phyloP scores from a whole-genome alignment of 2,888 invertebrate species.

The Cryptocephalus primarius region DNA sequence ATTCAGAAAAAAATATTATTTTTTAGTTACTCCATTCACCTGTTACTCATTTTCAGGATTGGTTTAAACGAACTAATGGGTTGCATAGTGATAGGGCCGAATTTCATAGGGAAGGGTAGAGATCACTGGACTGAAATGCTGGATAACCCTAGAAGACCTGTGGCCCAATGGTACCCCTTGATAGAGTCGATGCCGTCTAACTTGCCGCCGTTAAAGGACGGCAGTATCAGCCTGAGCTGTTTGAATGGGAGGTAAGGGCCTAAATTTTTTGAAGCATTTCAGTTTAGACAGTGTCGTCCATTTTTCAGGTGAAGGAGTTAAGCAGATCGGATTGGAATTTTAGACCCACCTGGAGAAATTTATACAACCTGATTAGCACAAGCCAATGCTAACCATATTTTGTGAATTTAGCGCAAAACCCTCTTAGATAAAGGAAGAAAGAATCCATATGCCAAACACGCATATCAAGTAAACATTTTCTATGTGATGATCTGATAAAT shows the following conservation, averaged over 20 bases:
- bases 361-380: no score
- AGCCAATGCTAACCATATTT: no score
- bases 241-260: constrained; percentile 33
- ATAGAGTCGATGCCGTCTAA: constrained; percentile 59
- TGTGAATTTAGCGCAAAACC: no score
- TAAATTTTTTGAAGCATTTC: background rate
- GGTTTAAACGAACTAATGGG: constrained; percentile 82
- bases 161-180: constrained; percentile 76
- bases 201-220: constrained; percentile 43
- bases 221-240: constrained; percentile 52
- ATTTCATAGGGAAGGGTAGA: constrained; percentile 62
- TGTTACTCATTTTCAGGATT: constrained; percentile 46
- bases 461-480: background rate
- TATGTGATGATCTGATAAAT: constrained; percentile 1
- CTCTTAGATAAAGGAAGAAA: background rate
- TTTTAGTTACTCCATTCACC: no score
- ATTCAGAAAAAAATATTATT: no score
- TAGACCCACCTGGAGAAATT: no score
- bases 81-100: constrained; percentile 69
- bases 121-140: constrained; percentile 82
- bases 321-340: no score
- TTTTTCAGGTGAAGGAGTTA: background rate
- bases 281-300: no score
- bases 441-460: background rate
- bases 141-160: constrained; percentile 70